Evolutionary conservation across 30 jellyfish, hydroid and myxozoan genomes (phyloP).

Genomic region (Haliclystus octoradiatus): DNA sequence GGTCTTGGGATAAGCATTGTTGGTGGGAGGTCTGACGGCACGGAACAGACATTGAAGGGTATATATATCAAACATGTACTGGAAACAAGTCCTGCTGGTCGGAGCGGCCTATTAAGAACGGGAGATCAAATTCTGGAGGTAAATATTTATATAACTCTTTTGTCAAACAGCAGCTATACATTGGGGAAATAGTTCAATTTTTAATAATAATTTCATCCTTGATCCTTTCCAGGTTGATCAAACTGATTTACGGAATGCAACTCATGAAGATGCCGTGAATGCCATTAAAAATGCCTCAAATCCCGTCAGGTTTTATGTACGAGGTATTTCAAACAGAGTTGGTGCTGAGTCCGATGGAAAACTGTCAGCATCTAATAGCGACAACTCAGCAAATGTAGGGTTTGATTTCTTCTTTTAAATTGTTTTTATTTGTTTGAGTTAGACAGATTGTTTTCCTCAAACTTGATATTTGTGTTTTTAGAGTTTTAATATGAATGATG

Average conservation of each 20-base stretch:
- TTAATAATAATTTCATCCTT: no score
- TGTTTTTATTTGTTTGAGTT: not conserved
- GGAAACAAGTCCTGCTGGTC: slow-evolving; percentile 81
- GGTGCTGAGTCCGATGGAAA: slow-evolving; percentile 8
- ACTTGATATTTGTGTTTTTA: no score
- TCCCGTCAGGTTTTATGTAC: slow-evolving; percentile 72
- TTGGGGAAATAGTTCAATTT: no score
- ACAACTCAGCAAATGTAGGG: slow-evolving; percentile 47
- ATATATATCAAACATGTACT: slow-evolving; percentile 73
- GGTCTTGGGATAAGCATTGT: slow-evolving; percentile 80
- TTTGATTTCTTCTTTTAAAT: slow-evolving; percentile 15
- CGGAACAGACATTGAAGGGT: slow-evolving; percentile 55
- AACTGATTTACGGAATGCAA: slow-evolving; percentile 59
- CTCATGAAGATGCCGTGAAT: slow-evolving; percentile 80
- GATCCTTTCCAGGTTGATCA: slow-evolving; percentile 58
- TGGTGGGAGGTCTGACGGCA: slow-evolving; percentile 80
- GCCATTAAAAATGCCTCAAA: slow-evolving; percentile 68
- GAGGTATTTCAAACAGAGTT: slow-evolving; percentile 37
- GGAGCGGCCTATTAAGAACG: slow-evolving; percentile 48
- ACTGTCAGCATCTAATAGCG: no score
- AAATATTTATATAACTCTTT: no score
- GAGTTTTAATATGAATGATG: no score
- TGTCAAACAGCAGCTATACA: no score
- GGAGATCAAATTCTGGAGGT: slow-evolving; percentile 93
- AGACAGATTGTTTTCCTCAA: no score